Conservation (phyloP, 1,140 invertebrate species). For the Ruditapes philippinarum region DNA sequence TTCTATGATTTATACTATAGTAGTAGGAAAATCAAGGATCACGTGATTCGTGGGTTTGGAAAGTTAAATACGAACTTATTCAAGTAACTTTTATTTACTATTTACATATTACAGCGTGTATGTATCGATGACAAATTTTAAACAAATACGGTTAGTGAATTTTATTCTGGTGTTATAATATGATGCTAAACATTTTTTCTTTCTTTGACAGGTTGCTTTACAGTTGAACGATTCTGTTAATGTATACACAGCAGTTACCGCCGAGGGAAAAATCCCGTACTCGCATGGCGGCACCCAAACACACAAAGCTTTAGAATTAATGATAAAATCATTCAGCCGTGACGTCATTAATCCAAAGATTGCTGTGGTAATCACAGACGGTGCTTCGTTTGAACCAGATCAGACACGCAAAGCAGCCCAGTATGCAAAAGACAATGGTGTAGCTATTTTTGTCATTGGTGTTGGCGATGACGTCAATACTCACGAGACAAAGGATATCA, state of each 20-base stretch:
- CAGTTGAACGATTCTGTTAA: background rate
- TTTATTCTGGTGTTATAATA: no score
- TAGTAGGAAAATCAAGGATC: no score
- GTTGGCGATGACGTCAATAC: slow-evolving; percentile 60
- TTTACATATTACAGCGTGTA: no score
- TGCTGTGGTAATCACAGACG: slow-evolving; percentile 54
- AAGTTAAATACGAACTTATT: no score
- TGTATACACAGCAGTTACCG: background rate
- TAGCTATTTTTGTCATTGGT: slow-evolving; percentile 48
- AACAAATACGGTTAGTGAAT: no score
- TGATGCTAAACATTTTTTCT: no score
- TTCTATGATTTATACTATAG: no score
- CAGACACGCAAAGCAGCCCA: slow-evolving; percentile 29
- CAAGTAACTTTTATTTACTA: no score
- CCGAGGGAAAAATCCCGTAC: slow-evolving; percentile 29
- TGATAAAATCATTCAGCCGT: slow-evolving; percentile 9
- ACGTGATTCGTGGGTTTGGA: no score
- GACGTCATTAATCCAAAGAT: slow-evolving; percentile 48
- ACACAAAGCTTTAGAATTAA: slow-evolving; percentile 44
- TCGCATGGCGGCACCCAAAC: slow-evolving; percentile 57
- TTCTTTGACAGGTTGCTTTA: slow-evolving; percentile 34
- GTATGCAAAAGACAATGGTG: slow-evolving; percentile 13
- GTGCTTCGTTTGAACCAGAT: slow-evolving; percentile 42
- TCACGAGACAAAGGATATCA: slow-evolving; percentile 35
- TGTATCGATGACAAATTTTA: no score